These are phyloP conservation scores for Chaetoderma sp. DNA, from an alignment of 2,888 invertebrate genomes.

Conservation along the genomic window DNA sequence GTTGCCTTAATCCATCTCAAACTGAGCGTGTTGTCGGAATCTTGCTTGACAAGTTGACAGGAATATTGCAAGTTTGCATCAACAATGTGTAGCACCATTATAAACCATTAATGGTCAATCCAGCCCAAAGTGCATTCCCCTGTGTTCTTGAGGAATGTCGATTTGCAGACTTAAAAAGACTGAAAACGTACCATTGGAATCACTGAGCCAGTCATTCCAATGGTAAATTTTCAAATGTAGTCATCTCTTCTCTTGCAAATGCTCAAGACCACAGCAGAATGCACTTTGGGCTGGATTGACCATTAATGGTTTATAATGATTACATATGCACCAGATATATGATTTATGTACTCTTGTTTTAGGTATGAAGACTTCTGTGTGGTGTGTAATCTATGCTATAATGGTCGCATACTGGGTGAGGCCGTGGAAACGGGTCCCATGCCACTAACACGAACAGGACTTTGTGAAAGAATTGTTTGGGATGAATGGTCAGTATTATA, in stretches of 20 bases:
- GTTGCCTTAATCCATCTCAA: background rate
- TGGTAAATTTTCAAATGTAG: background rate
- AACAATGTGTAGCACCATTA: no score
- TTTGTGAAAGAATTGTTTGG: conserved; percentile 86
- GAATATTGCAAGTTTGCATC: no score
- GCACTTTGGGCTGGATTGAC: background rate
- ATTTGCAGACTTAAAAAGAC: background rate
- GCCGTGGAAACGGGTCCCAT: conserved; percentile 77
- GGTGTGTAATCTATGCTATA: conserved; percentile 89
- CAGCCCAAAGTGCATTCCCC: background rate
- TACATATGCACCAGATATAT: background rate
- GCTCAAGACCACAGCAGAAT: background rate
- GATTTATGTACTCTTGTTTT: no score
- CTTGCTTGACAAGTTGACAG: no score
- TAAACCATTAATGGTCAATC: background rate
- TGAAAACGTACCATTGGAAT: no score
- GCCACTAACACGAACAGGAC: conserved; percentile 78
- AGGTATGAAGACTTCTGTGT: conserved; percentile 84
- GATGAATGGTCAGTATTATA: conserved; percentile 80
- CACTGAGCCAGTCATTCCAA: no score
- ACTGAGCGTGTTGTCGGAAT: background rate
- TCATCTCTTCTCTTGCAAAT: background rate
- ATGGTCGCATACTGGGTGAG: conserved; percentile 82
- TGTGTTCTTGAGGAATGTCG: background rate
- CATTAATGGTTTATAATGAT: background rate